Percentiles rank a stretch among this genome's conserved stretches.
Conservation (phyloP, 2,888 invertebrate species). For the Anodontia alba region DNA sequence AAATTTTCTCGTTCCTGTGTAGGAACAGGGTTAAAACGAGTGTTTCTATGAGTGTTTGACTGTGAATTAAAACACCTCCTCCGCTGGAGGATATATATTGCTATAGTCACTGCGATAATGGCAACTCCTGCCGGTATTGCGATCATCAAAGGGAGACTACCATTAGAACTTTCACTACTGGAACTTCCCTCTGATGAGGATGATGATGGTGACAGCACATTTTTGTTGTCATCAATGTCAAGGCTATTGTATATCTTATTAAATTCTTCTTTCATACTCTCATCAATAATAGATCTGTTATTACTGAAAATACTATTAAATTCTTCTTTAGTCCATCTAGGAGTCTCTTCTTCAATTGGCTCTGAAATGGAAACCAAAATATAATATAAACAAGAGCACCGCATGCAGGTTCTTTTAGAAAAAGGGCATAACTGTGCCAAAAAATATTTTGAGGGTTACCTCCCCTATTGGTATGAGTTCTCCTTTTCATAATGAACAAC, state of each 20-base stretch:
- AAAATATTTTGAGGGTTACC: no score
- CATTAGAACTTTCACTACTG: conserved; percentile 24
- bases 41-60: conserved; percentile 57
- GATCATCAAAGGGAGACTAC: conserved; percentile 79
- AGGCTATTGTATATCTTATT: neutral
- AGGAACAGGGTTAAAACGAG: conserved; percentile 70
- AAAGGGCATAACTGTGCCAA: no score
- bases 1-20: conserved; percentile 65
- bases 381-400: no score
- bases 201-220: neutral
- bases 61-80: conserved; percentile 55
- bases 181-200: conserved; percentile 22
- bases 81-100: conserved; percentile 71
- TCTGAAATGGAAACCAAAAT: no score
- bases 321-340: no score
- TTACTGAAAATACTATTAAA: no score
- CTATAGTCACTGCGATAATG: conserved; percentile 71
- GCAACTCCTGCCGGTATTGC: conserved; percentile 78
- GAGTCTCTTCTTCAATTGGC: no score
- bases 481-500: no score
- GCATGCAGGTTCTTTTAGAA: no score
- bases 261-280: no score
- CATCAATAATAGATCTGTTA: no score
- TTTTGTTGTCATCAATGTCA: neutral
- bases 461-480: no score